Base-by-base conservation (phyloP, 2,113 vertebrate species). In the Callipepla squamata region DNA sequence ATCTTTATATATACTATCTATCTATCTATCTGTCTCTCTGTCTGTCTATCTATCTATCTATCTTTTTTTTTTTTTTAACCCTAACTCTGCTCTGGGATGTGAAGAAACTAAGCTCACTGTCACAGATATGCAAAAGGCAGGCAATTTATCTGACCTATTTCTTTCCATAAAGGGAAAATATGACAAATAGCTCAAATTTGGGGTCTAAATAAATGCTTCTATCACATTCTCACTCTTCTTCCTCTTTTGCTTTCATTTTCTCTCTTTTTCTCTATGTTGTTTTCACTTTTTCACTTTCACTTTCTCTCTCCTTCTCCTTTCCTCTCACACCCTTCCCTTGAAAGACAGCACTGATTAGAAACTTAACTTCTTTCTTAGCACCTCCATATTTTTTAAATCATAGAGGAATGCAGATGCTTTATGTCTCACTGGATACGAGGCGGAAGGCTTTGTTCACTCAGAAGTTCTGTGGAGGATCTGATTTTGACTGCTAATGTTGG, bases 81-180 rank as follows among this genome's bases (percentile, higher is more conserved):
- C 26, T 7, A 22, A 10, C 26, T 58, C 30, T 3, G 0, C 26
- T 82, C 58, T 76, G 81, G 63, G 63, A 82, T 85, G 21, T 77
- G 75, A 87, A 91, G 68, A 62, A 82, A 85, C 75, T 59, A 92
- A 82, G 59, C 21, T 82, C 50, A 34, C 87, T 95, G 79, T 73
- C 67, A 87, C 91, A 32, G 23, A 63, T 91, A 89, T 92, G 82
- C n/a, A 91, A 92, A 80, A 77, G 70, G 36, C 62, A 87, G 44
- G 13, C 42, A 69, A 83, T 80, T 87, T 82, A 5, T 87, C 69
- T 94, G 75, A 89, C 75, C 78, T 92, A 66, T 85, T 94, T 94
- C 55, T 92, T 94, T 76, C n/a, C 16, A 45, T 87, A 76, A 87
- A 69, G 18, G 26, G 67, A 69, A 85, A 57, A 6, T 23, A 68